These are phyloP conservation scores for Cherax destructor DNA, from an alignment of 1,140 invertebrate species.

Conservation along the genomic window DNA sequence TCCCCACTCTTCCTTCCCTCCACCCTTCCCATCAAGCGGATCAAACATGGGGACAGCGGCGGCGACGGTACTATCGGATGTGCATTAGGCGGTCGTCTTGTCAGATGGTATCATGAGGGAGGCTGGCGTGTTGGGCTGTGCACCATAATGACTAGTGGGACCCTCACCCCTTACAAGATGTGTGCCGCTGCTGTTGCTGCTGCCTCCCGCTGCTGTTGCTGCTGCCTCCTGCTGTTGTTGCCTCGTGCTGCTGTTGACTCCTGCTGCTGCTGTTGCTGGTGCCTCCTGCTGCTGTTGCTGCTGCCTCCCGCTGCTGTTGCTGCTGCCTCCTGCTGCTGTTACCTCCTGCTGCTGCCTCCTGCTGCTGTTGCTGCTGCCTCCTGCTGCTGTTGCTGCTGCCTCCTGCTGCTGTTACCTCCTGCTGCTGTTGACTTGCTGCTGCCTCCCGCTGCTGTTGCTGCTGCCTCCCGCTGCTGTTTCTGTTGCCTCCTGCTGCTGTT, in stretches of 20 bases:
- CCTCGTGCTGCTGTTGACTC: background rate
- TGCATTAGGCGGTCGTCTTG: slow-evolving; percentile 51
- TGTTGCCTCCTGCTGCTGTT: background rate
- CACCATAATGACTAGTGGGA: slow-evolving; percentile 24
- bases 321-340: background rate
- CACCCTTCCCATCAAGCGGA: background rate
- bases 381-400: background rate
- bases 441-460: background rate
- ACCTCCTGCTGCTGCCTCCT: background rate
- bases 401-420: background rate
- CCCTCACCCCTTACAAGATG: background rate
- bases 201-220: background rate
- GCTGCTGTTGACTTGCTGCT: slow-evolving; percentile 1
- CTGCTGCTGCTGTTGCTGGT: slow-evolving; percentile 8
- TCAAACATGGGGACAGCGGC: slow-evolving; percentile 28
- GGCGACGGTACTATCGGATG: slow-evolving; percentile 40
- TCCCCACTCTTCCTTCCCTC: too few relatives aligned
- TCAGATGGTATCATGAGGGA: slow-evolving; percentile 38
- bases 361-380: background rate
- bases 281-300: background rate
- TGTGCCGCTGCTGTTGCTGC: background rate
- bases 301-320: background rate
- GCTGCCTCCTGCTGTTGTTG: background rate
- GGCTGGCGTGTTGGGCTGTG: background rate
- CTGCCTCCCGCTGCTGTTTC: too few relatives aligned